Evolutionary conservation across 1,140 invertebrate genomes (phyloP).

Genomic region (Halictus rubicundus): DNA sequence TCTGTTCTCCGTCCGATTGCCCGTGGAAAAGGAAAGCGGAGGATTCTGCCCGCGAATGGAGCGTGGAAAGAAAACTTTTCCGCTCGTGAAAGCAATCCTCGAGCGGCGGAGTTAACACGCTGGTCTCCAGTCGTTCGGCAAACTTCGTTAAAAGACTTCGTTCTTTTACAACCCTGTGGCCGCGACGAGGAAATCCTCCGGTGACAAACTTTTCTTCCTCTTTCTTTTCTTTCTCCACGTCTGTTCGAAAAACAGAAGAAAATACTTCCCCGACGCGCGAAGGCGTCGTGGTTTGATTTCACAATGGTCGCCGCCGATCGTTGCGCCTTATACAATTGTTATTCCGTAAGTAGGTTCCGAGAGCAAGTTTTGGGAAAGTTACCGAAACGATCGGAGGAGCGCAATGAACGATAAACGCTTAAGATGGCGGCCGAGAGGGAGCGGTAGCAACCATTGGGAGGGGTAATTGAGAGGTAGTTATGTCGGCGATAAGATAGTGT

Average conservation of each 20-base stretch:
- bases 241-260: no score
- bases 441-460: no score
- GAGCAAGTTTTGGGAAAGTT: background rate
- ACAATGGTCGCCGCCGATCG: no score
- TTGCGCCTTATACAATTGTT: no score
- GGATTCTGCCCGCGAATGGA: background rate
- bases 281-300: no score
- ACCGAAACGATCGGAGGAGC: background rate
- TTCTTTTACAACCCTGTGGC: background rate
- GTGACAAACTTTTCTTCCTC: background rate
- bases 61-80: conserved; percentile 11
- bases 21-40: background rate
- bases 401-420: background rate
- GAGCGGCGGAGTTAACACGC: background rate
- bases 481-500: conserved; percentile 20
- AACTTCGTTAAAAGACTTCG: conserved; percentile 10
- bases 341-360: no score
- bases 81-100: conserved; percentile 8
- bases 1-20: conserved; percentile 3
- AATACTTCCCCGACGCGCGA: no score
- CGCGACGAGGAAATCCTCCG: background rate
- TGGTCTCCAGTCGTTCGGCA: background rate
- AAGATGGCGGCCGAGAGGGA: background rate
- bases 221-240: no score
- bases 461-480: conserved; percentile 12